These are phyloP conservation scores for Epistrophella euchroma DNA, from an alignment of 2,888 invertebrate genomes.

Conservation along the genomic window DNA sequence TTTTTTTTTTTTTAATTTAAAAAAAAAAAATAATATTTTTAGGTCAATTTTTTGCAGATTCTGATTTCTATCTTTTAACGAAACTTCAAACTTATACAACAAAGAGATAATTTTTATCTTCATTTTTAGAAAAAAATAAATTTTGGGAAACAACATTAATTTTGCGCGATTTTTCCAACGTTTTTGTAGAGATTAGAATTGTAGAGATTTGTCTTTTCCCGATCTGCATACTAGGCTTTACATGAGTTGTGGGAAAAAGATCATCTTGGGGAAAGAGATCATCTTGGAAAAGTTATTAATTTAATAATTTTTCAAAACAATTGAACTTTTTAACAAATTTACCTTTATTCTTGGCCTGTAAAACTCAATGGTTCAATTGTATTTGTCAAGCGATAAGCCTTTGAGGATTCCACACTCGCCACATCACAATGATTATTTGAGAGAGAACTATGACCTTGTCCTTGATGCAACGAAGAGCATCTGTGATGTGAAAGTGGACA, in stretches of 20 bases:
- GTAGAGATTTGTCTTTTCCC: too few relatives aligned
- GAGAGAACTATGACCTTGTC: slow-evolving; percentile 94
- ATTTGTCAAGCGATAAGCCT: slow-evolving; percentile 96
- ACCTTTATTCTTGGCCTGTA: slow-evolving; percentile 97
- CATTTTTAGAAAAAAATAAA: too few relatives aligned
- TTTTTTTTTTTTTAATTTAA: too few relatives aligned
- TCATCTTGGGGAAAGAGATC: slow-evolving; percentile 99
- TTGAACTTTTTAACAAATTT: slow-evolving; percentile 73
- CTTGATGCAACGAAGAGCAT: slow-evolving; percentile 91
- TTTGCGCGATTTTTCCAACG: too few relatives aligned
- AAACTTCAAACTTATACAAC: too few relatives aligned
- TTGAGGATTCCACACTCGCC: slow-evolving; percentile 95
- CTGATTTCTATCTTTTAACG: too few relatives aligned
- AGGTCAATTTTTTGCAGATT: too few relatives aligned
- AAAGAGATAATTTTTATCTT: too few relatives aligned
- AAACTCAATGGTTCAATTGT: slow-evolving; percentile 97
- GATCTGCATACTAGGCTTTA: too few relatives aligned
- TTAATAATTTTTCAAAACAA: neutral
- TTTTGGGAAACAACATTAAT: too few relatives aligned
- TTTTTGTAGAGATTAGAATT: too few relatives aligned
- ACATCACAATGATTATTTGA: slow-evolving; percentile 95
- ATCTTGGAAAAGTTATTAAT: slow-evolving; percentile 85
- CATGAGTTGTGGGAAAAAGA: slow-evolving; percentile 96
- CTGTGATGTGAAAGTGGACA: slow-evolving; percentile 95
- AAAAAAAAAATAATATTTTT: too few relatives aligned